A percentile compares a stretch with the other conserved stretches of the same genome.
phyloP scores from a whole-genome alignment of 2,888 invertebrate genomes.

The Halictus ligatus region DNA sequence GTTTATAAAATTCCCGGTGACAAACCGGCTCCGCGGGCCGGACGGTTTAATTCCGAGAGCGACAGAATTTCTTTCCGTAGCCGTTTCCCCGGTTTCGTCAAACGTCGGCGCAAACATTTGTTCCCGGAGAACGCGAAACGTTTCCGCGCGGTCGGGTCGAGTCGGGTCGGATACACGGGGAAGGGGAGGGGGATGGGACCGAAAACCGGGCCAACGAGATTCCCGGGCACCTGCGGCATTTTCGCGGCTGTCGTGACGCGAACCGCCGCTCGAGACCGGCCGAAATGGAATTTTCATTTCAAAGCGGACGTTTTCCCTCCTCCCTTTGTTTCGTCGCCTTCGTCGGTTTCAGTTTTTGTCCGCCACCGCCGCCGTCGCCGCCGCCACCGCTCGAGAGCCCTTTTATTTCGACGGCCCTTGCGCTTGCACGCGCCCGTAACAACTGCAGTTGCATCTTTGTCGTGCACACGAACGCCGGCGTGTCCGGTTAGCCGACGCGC shows the following conservation, averaged over 20 bases:
- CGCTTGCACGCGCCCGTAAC: conserved; percentile 1
- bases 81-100: conserved; percentile 2
- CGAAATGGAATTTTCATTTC: conserved; percentile 57
- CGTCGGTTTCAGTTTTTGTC: conserved; percentile 34
- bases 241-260: conserved; percentile 12
- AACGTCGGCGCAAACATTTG: conserved; percentile 24
- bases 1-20: conserved; percentile 4
- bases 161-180: background rate
- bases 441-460: background rate
- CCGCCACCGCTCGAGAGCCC: conserved; percentile 1
- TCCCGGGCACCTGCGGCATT: conserved; percentile 28
- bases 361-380: background rate
- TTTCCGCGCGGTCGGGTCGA: conserved; percentile 12
- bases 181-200: background rate
- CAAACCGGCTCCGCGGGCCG: background rate
- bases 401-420: conserved; percentile 22
- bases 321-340: conserved; percentile 32
- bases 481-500: conserved; percentile 14
- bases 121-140: conserved; percentile 4
- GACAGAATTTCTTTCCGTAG: conserved; percentile 11
- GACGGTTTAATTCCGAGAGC: background rate
- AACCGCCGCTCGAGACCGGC: conserved; percentile 32
- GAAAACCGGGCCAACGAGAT: conserved; percentile 48
- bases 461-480: background rate
- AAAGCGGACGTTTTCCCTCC: conserved; percentile 24